Evolutionary conservation across 2,888 invertebrate species (phyloP).

Genomic region (Andrena minutula): DNA sequence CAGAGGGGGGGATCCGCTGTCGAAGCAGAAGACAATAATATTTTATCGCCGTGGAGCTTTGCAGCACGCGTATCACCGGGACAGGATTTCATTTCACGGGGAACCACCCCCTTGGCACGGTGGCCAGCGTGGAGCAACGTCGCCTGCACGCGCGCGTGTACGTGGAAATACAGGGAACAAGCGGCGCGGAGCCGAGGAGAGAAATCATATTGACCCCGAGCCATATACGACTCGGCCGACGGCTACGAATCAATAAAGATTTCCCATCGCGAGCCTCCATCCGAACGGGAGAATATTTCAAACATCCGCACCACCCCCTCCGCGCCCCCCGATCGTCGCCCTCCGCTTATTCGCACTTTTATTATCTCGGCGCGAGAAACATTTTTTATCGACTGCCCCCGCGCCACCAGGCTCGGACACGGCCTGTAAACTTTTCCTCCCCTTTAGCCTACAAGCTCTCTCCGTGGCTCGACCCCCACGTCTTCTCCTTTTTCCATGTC

Average conservation of each 20-base stretch:
- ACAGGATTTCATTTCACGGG: slow-evolving; percentile 48
- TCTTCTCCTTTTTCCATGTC: slow-evolving; percentile 40
- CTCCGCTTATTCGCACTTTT: slow-evolving; percentile 81
- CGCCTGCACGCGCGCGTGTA: slow-evolving; percentile 23
- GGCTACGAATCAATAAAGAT: slow-evolving; percentile 84
- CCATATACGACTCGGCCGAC: slow-evolving; percentile 75
- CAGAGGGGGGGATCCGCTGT: background rate
- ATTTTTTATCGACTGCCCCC: slow-evolving; percentile 80
- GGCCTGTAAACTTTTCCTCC: slow-evolving; percentile 78
- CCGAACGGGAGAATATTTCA: slow-evolving; percentile 80
- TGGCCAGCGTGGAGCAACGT: background rate
- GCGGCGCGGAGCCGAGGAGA: slow-evolving; percentile 54
- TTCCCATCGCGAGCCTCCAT: slow-evolving; percentile 78
- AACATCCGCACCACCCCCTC: slow-evolving; percentile 73
- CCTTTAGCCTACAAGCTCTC: slow-evolving; percentile 45
- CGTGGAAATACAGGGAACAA: slow-evolving; percentile 38
- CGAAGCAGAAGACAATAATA: slow-evolving; percentile 42
- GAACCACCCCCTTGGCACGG: slow-evolving; percentile 22
- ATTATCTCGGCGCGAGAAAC: slow-evolving; percentile 81
- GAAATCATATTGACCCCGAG: slow-evolving; percentile 81
- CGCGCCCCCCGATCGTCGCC: slow-evolving; percentile 36
- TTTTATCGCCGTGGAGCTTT: slow-evolving; percentile 25
- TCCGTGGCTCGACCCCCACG: slow-evolving; percentile 12
- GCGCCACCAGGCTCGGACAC: slow-evolving; percentile 74
- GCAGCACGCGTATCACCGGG: slow-evolving; percentile 29